phyloP scores from a whole-genome alignment of 2,113 vertebrate genomes.

The Pangasianodon gigas region DNA sequence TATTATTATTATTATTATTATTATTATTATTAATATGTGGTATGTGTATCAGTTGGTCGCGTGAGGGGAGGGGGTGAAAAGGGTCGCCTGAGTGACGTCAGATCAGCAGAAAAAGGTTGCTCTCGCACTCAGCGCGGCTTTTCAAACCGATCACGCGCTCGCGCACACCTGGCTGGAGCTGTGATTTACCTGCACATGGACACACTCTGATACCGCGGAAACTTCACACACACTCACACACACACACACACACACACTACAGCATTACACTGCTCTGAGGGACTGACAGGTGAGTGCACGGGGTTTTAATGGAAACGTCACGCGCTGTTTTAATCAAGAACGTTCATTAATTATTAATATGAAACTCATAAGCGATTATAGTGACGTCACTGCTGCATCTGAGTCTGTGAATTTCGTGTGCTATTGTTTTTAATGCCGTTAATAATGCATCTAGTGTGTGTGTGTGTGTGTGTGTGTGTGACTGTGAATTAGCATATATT shows the following conservation, averaged over 20 bases:
- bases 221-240: background rate
- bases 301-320: background rate
- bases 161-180: background rate
- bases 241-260: background rate
- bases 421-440: background rate
- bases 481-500: background rate
- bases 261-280: background rate
- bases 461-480: constrained; percentile 1
- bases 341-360: background rate
- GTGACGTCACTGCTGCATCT: background rate
- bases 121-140: background rate
- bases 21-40: background rate
- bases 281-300: background rate
- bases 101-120: background rate
- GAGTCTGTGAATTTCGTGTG: background rate
- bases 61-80: background rate
- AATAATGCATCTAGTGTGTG: background rate
- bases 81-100: background rate
- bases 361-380: background rate
- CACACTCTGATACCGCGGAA: background rate
- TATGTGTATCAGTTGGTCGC: background rate
- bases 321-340: background rate
- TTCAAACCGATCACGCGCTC: constrained; percentile 6
- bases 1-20: background rate
- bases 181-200: constrained; percentile 2